Conservation (phyloP, 2,113 vertebrate species). For the Nothocercus nigrocapillus region DNA sequence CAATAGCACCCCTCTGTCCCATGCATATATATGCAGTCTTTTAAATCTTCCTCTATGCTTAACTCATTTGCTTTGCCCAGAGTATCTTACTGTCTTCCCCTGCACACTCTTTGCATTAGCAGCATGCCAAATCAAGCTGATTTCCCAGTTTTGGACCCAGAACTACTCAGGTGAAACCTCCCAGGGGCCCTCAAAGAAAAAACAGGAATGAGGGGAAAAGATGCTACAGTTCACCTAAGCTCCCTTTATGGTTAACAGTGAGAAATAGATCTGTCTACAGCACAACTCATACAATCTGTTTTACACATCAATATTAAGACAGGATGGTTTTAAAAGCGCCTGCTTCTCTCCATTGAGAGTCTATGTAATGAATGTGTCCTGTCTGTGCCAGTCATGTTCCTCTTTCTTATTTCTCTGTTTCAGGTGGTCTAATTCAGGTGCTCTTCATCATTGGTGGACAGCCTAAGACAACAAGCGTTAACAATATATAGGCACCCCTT, state of each 20-base stretch:
- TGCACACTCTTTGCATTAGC: neutral
- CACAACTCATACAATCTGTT: neutral
- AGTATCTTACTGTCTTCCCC: neutral
- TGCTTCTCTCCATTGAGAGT: neutral
- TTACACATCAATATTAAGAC: neutral
- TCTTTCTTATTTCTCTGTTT: neutral
- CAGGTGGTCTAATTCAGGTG: neutral
- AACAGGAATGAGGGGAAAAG: no score
- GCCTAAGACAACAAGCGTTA: neutral
- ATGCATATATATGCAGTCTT: neutral
- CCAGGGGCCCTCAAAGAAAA: accelerated
- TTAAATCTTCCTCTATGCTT: neutral
- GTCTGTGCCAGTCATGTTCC: neutral
- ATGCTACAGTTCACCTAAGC: neutral
- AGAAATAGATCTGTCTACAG: neutral
- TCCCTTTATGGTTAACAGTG: neutral
- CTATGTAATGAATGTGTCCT: neutral
- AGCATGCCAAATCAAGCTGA: neutral
- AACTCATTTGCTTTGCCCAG: neutral
- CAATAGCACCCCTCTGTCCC: neutral
- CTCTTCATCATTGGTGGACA: neutral
- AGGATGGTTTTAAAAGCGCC: neutral
- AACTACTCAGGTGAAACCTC: neutral
- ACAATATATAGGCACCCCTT: neutral
- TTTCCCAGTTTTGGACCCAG: neutral